Evolutionary conservation across 2,797 vertebrate genomes (phyloP), one percentile per base, ranked within the genome.

Genomic region (Ctenosaura bakeri): DNA sequence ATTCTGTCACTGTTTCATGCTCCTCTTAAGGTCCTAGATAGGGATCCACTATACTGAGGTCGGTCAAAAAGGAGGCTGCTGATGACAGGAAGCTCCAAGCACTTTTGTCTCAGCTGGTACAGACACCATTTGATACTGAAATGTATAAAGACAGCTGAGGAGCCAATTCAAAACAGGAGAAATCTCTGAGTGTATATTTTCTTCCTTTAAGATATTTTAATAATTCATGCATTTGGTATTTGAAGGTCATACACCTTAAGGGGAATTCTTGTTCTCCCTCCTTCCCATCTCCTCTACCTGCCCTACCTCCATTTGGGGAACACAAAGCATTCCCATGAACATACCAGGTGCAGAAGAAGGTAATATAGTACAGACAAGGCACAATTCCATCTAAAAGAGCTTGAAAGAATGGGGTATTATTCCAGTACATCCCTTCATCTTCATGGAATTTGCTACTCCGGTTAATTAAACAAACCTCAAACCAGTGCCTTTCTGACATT

Each of bases 61-160:
- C 46, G 86, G 52, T 87, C 56, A 81, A 86, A 59, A 87, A 89
- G 1, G 42, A 32, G 18, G 32, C 16, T 87, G 10, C 29, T 35
- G n/a, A 62, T 8, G 20, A 71, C 16, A 50, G 24, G 12, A 32
- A 86, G 83, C 77, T 91, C 6, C 86, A 20, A 64, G 71, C 29
- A 71, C 84, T 66, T 26, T 24, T 69, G n/a, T 89, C 93, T 82
- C 66, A 69, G 66, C 86, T 26, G 56, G 5, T 26, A 85, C 46
- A 91, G 71, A 52, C 4, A 83, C 71, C 0, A 50, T 32, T 50
- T 83, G 26, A 88, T 86, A 35, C 14, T n/a, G 35, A 66, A 46
- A 38, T 54, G n/a, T 50, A 54, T 26, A 6, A 86, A 91, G 46
- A 83, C 69, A 90, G 18, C 29, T 83, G 79, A 29, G 42, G 29